phyloP scores from a whole-genome alignment of 2,888 invertebrate species.

The Calephelis perditalis region DNA sequence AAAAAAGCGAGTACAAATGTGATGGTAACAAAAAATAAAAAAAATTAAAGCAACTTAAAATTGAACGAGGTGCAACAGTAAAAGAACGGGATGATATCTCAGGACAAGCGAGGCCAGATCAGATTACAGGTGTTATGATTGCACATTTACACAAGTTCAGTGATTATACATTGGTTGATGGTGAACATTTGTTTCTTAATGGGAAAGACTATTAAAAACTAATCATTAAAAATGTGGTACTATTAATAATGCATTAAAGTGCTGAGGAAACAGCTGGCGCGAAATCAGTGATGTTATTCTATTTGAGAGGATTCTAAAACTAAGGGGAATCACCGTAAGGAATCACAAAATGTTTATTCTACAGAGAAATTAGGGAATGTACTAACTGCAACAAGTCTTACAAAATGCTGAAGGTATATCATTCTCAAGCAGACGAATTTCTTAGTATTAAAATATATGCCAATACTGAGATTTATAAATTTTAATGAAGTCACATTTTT shows the following conservation, averaged over 20 bases:
- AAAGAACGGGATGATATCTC: constrained; percentile 72
- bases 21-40: constrained; percentile 68
- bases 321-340: background rate
- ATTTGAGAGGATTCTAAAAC: background rate
- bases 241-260: background rate
- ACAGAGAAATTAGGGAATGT: background rate
- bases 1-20: constrained; percentile 72
- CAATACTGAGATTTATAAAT: no score
- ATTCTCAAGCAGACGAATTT: no score
- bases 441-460: no score
- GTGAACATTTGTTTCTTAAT: constrained; percentile 42
- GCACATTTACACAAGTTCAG: constrained; percentile 72
- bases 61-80: constrained; percentile 76
- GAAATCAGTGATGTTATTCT: background rate
- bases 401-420: background rate
- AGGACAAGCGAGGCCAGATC: constrained; percentile 76
- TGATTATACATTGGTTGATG: constrained; percentile 54
- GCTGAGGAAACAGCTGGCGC: background rate
- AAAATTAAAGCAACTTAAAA: constrained; percentile 73
- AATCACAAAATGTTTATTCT: background rate
- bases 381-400: background rate
- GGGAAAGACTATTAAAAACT: no score
- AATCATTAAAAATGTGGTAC: no score
- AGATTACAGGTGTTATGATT: constrained; percentile 70
- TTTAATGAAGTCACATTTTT: no score